Percentiles rank a stretch among this genome's conserved stretches.
These are phyloP conservation scores for Pachyseris speciosa DNA, from an alignment of 64 coral and sea anemone species.

Conservation along the genomic window DNA sequence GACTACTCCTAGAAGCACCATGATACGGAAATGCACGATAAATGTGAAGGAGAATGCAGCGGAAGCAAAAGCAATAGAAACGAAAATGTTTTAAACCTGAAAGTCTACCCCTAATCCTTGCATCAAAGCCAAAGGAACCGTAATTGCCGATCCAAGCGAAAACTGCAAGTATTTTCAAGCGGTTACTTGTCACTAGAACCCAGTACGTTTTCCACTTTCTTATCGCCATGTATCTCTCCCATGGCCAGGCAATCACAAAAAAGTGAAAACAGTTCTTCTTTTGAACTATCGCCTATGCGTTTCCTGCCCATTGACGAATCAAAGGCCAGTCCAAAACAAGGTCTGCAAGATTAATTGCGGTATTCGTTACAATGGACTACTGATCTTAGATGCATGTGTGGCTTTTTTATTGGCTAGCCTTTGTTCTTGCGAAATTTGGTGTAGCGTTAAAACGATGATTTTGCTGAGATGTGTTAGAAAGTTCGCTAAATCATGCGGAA, in stretches of 20 bases:
- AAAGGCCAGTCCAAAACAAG: too few species aligned
- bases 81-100: background rate
- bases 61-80: too few species aligned
- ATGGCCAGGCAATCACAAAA: background rate
- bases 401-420: too few species aligned
- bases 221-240: background rate
- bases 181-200: background rate
- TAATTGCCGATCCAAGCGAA: background rate
- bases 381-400: too few species aligned
- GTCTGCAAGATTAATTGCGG: too few species aligned
- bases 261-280: background rate
- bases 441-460: too few species aligned
- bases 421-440: too few species aligned
- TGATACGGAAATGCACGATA: background rate
- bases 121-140: background rate
- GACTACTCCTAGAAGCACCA: background rate
- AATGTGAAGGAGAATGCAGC: background rate
- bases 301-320: too few species aligned
- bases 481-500: too few species aligned
- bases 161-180: background rate
- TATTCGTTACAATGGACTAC: too few species aligned
- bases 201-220: background rate
- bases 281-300: too few species aligned
- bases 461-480: too few species aligned
- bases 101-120: background rate